A percentile compares a stretch with the other conserved stretches of the same genome.
These are phyloP conservation scores for Palloptera scutellata DNA, from an alignment of 2,888 invertebrate genomes.

Conservation along the genomic window DNA sequence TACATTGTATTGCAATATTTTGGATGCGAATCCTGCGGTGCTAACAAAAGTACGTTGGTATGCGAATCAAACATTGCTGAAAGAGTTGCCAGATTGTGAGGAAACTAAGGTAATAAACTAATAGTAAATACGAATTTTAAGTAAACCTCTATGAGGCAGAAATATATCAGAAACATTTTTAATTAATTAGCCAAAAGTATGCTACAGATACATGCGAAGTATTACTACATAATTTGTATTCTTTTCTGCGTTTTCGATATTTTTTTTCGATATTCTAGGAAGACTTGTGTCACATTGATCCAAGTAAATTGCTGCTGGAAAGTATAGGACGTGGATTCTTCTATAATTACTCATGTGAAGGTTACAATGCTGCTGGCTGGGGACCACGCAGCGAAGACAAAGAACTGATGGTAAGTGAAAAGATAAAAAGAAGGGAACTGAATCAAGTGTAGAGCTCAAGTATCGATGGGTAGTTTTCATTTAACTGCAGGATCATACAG, in stretches of 20 bases:
- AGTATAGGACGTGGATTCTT: conserved; percentile 89
- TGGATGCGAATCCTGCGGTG: conserved; percentile 79
- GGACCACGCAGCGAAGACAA: conserved; percentile 80
- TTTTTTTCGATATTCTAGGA: conserved; percentile 52
- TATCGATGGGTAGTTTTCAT: too few species aligned
- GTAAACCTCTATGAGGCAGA: not conserved
- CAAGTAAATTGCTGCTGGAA: conserved; percentile 83
- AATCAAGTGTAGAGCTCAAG: too few species aligned
- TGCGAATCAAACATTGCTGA: conserved; percentile 81
- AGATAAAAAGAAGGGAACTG: not conserved
- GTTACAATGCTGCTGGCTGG: conserved; percentile 89
- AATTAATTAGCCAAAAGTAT: not conserved
- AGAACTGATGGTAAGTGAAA: conserved; percentile 73
- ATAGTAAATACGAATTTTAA: not conserved
- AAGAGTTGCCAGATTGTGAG: conserved; percentile 82
- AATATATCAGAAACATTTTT: too few species aligned
- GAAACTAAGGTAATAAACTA: conserved; percentile 56
- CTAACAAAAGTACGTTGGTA: conserved; percentile 86
- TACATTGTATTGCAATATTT: conserved; percentile 81
- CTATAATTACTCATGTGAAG: conserved; percentile 93
- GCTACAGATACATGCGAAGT: too few species aligned
- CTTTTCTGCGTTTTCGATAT: not conserved
- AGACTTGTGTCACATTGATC: conserved; percentile 84
- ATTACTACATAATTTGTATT: not conserved
- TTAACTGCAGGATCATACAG: too few species aligned